A percentile compares a stretch with the other conserved stretches of the same genome.
Conservation (phyloP, 2,113 vertebrate genomes). For the Trichomycterus rosablanca region DNA sequence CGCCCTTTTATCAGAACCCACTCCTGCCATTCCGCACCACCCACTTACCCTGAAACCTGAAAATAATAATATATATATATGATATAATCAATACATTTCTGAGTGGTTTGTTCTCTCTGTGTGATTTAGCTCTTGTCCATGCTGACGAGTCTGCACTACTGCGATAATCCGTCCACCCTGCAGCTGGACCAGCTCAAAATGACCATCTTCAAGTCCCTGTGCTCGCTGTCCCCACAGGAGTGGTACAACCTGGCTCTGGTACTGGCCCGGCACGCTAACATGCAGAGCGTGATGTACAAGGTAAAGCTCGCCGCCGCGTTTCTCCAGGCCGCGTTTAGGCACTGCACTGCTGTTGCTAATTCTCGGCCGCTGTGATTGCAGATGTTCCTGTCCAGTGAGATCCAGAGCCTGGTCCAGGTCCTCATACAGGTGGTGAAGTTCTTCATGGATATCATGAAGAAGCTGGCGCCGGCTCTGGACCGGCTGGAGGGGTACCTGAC, state of each 20-base stretch:
- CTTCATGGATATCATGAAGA: slow-evolving; percentile 53
- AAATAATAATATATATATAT: too few species aligned
- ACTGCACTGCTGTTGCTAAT: background rate
- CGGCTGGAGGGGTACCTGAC: slow-evolving; percentile 54
- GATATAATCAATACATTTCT: too few species aligned
- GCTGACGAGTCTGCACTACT: slow-evolving; percentile 65
- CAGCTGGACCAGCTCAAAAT: slow-evolving; percentile 42
- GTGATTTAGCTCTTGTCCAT: slow-evolving; percentile 64
- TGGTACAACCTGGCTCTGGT: slow-evolving; percentile 74
- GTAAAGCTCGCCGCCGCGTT: slow-evolving; percentile 46
- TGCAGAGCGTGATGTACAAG: slow-evolving; percentile 58
- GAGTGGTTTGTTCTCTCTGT: too few species aligned
- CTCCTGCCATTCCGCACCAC: too few species aligned
- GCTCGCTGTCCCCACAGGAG: slow-evolving; percentile 61
- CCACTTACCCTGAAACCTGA: too few species aligned
- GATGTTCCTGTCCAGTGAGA: slow-evolving; percentile 62
- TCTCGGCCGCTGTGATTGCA: slow-evolving; percentile 33
- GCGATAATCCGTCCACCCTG: slow-evolving; percentile 42
- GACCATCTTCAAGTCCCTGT: slow-evolving; percentile 62
- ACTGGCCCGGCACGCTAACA: slow-evolving; percentile 70
- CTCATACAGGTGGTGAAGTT: slow-evolving; percentile 49
- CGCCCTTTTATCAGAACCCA: too few species aligned
- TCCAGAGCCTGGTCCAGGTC: slow-evolving; percentile 52
- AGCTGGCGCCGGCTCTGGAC: slow-evolving; percentile 50
- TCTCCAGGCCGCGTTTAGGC: background rate